Conservation (phyloP, 2,113 vertebrate species). For the Butastur rufipennis region DNA sequence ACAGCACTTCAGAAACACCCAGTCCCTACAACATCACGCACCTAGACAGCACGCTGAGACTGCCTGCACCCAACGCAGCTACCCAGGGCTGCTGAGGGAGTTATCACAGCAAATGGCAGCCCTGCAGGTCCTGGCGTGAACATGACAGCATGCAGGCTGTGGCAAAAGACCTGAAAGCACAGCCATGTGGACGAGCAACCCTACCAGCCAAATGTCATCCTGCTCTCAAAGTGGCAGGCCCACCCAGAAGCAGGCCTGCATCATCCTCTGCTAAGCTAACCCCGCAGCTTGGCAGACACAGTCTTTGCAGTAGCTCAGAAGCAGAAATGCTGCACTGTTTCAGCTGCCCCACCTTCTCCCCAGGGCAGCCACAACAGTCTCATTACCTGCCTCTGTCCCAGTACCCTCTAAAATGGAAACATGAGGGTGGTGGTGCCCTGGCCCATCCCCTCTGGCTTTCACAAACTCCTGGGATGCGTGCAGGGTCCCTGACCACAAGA, state of each 20-base stretch:
- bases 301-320: not conserved
- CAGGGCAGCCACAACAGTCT: not conserved
- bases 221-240: not conserved
- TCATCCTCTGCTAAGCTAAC: not conserved
- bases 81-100: not conserved
- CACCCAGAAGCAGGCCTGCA: not conserved
- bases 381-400: not conserved
- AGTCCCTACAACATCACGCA: not conserved
- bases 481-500: not conserved
- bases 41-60: not conserved
- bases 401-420: not conserved
- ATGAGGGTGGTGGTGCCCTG: not conserved
- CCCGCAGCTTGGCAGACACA: too few species aligned
- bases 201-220: not conserved
- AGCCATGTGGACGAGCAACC: not conserved
- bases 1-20: not conserved
- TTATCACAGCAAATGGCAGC: not conserved
- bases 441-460: not conserved
- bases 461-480: accelerated
- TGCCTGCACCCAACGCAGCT: not conserved
- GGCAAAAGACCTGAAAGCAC: not conserved
- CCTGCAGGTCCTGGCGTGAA: not conserved
- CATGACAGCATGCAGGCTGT: not conserved
- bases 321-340: not conserved
- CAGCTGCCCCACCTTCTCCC: not conserved